phyloP scores from a whole-genome alignment of 2,888 invertebrate species.

The Spodoptera littoralis region DNA sequence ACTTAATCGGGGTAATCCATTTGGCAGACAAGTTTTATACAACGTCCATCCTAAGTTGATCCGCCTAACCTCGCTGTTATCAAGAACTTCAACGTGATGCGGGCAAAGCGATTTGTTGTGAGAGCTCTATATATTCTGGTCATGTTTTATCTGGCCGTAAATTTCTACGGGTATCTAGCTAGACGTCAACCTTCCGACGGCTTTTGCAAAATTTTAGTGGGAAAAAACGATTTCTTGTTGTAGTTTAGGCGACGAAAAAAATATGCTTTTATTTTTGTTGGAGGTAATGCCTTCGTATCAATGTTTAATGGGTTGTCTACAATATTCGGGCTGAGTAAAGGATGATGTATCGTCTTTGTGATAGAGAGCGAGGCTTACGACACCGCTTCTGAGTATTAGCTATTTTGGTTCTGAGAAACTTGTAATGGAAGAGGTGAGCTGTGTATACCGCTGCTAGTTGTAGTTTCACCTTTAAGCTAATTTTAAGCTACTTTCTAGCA shows the following conservation, averaged over 20 bases:
- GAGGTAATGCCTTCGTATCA: constrained; percentile 27
- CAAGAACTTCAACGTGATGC: constrained; percentile 41
- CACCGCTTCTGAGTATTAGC: neutral
- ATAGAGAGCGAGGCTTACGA: constrained; percentile 3
- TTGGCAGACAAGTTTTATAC: constrained; percentile 82
- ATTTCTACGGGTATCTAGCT: constrained; percentile 82
- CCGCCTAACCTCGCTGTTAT: constrained; percentile 58
- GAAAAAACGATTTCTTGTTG: constrained; percentile 62
- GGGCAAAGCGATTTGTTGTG: constrained; percentile 63
- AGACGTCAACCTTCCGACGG: constrained; percentile 78
- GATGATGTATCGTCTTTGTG: constrained; percentile 27
- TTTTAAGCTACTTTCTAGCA: no score
- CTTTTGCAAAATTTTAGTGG: constrained; percentile 75
- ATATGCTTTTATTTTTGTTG: constrained; percentile 44
- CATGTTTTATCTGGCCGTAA: constrained; percentile 85
- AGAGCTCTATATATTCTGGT: constrained; percentile 72
- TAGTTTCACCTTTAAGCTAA: no score
- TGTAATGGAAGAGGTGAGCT: neutral
- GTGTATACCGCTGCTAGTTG: no score
- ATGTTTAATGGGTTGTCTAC: constrained; percentile 43
- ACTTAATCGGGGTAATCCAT: constrained; percentile 86
- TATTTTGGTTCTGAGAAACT: constrained; percentile 2
- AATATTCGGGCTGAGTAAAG: constrained; percentile 22
- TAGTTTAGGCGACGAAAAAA: constrained; percentile 47
- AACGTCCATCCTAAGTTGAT: constrained; percentile 68